Evolutionary conservation across 2,888 invertebrate genomes (phyloP).

Genomic region (Cyclophora albipunctata): DNA sequence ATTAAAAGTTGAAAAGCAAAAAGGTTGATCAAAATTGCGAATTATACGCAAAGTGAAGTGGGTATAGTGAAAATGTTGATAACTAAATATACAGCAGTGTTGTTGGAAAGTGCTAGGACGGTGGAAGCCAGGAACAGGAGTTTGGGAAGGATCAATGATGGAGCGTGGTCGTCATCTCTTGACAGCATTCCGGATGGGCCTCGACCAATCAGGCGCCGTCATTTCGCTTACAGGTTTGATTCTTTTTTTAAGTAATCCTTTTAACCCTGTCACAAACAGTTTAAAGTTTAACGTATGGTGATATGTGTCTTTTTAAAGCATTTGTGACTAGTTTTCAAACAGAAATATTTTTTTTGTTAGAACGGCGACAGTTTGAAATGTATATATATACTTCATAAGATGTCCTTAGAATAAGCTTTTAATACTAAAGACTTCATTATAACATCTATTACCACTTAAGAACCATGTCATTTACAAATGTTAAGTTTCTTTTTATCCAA

Average conservation of each 20-base stretch:
- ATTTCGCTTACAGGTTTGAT: conserved; percentile 53
- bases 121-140: conserved; percentile 55
- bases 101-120: conserved; percentile 78
- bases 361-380: too few species aligned
- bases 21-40: too few species aligned
- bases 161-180: conserved; percentile 48
- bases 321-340: too few species aligned
- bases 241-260: conserved; percentile 1
- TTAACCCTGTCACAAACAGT: not conserved
- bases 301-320: too few species aligned
- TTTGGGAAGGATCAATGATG: conserved; percentile 32
- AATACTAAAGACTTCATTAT: too few species aligned
- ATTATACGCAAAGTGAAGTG: conserved; percentile 6
- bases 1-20: too few species aligned
- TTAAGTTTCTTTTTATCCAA: too few species aligned
- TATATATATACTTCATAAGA: too few species aligned
- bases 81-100: conserved; percentile 81
- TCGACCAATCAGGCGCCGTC: conserved; percentile 44
- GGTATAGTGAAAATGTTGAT: conserved; percentile 73
- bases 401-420: too few species aligned
- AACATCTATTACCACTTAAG: too few species aligned
- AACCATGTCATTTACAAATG: too few species aligned
- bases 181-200: conserved; percentile 43
- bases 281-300: not conserved
- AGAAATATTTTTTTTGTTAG: too few species aligned